Evolutionary conservation across 1,140 invertebrate species (phyloP).

Genomic region (Cyclargus thomasi): DNA sequence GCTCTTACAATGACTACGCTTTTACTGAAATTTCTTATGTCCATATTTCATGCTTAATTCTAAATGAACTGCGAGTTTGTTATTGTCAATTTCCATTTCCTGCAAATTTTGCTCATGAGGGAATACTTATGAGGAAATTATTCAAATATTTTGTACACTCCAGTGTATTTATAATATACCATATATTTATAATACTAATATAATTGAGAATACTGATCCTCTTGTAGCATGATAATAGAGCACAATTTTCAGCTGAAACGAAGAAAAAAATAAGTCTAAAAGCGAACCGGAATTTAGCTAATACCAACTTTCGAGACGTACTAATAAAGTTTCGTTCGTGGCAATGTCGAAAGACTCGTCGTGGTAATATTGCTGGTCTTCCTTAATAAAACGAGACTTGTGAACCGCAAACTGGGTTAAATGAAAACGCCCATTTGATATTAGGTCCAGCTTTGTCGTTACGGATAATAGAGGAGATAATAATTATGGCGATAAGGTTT

Average conservation of each 20-base stretch:
- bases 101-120: no score
- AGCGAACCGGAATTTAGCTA: not conserved
- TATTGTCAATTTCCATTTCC: no score
- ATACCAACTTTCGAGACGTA: not conserved
- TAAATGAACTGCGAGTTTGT: no score
- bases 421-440: slow-evolving; percentile 3
- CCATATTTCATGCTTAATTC: no score
- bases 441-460: not conserved
- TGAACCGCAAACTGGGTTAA: not conserved
- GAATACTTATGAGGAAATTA: no score
- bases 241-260: not conserved
- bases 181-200: not conserved
- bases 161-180: no score
- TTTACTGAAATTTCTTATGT: not conserved
- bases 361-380: not conserved
- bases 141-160: no score
- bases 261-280: not conserved
- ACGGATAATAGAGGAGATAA: not conserved
- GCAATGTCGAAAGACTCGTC: not conserved
- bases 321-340: not conserved
- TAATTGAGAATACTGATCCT: not conserved
- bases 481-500: not conserved
- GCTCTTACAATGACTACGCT: not conserved
- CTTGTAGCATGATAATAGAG: not conserved
- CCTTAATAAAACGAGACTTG: slow-evolving; percentile 1